Evolutionary conservation across 2,113 vertebrate genomes (phyloP), one percentile per base, ranked within the genome.

Genomic region (Dendropsophus ebraccatus): DNA sequence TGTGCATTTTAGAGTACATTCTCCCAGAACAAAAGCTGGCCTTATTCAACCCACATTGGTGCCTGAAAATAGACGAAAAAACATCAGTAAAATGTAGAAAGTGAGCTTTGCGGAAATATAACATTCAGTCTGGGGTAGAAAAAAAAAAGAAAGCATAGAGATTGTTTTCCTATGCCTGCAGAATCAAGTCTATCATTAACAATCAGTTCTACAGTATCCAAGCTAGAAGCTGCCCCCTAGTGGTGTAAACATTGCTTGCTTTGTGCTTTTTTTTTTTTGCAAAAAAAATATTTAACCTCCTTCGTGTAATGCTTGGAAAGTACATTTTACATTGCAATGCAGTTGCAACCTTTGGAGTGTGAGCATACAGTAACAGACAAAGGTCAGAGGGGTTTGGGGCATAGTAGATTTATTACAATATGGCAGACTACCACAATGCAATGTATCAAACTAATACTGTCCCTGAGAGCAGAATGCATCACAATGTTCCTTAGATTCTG

Each of bases 221-320:
- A 76, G 47, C 45, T 52, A 76, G 73, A 50, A 50, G n/a, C 73
- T 76, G 73, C 73, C 73, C 45, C 47, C 73, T 30, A 76, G 73
- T 76, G 73, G 73, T 25, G 5, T 1, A 72, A 74, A n/a, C 11
- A 14, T 13, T 25, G 2, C 41, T 41, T 41, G 41, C 8, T 41
- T 3, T 41, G 41, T 41, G 3, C 8, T 41, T 41, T 3, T 41
- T 41, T 50, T 50, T 49, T 74, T 49, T 45, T 47, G n/a, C 0
- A 7, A n/a, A 74, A n/a, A 74, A 14, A 65, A 30, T n/a, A 47
- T 25, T 75, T 50, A 13, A 50, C 73, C 45, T 75, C 49, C 23
- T 75, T 75, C 28, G n/a, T n/a, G 41, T 47, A 5, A 49, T 23
- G 49, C 11, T 25, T 74, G 72, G 23, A n/a, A 49, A 6, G 13